Conservation (phyloP, 2,888 invertebrate species). For the Drosophila ezoana region DNA sequence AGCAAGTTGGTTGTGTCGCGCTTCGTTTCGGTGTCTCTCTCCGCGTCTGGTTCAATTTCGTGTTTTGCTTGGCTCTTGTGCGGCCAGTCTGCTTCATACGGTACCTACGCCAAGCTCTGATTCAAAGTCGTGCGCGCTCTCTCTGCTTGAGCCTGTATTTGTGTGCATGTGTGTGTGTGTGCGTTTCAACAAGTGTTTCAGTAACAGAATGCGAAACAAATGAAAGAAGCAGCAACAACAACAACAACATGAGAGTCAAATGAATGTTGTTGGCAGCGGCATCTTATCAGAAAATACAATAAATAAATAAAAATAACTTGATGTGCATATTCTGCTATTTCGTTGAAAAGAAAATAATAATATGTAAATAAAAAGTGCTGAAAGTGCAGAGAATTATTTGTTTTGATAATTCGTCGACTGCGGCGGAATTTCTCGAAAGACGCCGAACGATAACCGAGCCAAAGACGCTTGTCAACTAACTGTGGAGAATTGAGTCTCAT, state of each 20-base stretch:
- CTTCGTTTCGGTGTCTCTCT: slow-evolving; percentile 34
- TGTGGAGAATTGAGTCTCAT: slow-evolving; percentile 9
- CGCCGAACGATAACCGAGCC: slow-evolving; percentile 14
- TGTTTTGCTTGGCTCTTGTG: slow-evolving; percentile 50
- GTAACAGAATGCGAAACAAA: slow-evolving; percentile 48
- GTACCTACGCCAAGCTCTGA: slow-evolving; percentile 48
- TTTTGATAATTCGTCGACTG: slow-evolving; percentile 21
- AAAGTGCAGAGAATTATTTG: slow-evolving; percentile 15
- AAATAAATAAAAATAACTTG: slow-evolving; percentile 24
- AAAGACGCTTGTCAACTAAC: slow-evolving; percentile 17
- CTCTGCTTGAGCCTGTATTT: slow-evolving; percentile 7
- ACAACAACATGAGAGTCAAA: slow-evolving; percentile 9
- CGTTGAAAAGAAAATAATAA: slow-evolving; percentile 9
- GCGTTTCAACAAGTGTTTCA: slow-evolving; percentile 59
- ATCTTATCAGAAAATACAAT: slow-evolving; percentile 35
- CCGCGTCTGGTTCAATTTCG: slow-evolving; percentile 30
- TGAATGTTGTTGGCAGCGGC: slow-evolving; percentile 14
- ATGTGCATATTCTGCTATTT: slow-evolving; percentile 10
- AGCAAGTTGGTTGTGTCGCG: slow-evolving; percentile 53
- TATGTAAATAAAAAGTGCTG: slow-evolving; percentile 3
- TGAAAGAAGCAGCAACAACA: slow-evolving; percentile 27
- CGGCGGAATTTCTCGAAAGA: slow-evolving; percentile 9
- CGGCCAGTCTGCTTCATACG: slow-evolving; percentile 39
- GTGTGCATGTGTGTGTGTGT: slow-evolving; percentile 25
- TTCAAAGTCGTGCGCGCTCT: slow-evolving; percentile 46